These are phyloP conservation scores for Porites divaricata DNA, from an alignment of 92 coral and sea anemone genomes.

Conservation along the genomic window DNA sequence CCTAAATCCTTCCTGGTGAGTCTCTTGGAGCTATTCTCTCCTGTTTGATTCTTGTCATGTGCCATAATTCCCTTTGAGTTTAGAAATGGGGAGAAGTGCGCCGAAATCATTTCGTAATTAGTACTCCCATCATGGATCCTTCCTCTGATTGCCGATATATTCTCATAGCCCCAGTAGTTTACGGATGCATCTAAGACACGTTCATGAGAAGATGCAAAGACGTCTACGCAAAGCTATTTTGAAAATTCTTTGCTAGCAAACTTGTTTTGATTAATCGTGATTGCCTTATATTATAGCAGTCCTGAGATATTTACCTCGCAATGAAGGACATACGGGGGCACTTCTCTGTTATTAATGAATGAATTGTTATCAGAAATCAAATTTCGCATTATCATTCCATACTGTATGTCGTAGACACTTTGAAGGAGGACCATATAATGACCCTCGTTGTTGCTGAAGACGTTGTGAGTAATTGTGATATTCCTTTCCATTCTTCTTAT, in stretches of 20 bases:
- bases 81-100: background rate
- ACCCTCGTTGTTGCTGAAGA: conserved; percentile 20
- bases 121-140: background rate
- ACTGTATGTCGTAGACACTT: conserved; percentile 12
- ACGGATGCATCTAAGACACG: background rate
- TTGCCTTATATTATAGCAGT: background rate
- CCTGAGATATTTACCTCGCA: conserved; percentile 36
- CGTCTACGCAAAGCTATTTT: conserved; percentile 8
- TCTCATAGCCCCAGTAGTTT: conserved; percentile 8
- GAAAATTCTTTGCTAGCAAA: background rate
- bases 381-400: background rate
- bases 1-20: background rate
- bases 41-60: background rate
- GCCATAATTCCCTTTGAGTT: background rate
- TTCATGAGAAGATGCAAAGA: conserved; percentile 1
- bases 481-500: conserved; percentile 34
- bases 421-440: conserved; percentile 11
- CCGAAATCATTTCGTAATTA: background rate
- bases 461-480: conserved; percentile 14
- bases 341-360: conserved; percentile 14
- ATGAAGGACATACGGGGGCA: background rate
- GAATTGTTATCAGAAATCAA: conserved; percentile 27
- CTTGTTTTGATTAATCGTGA: background rate
- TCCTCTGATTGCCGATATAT: background rate
- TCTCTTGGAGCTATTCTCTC: background rate